These are phyloP conservation scores for Halichoerus grypus DNA, from an alignment of 2,113 vertebrate genomes.

Conservation along the genomic window DNA sequence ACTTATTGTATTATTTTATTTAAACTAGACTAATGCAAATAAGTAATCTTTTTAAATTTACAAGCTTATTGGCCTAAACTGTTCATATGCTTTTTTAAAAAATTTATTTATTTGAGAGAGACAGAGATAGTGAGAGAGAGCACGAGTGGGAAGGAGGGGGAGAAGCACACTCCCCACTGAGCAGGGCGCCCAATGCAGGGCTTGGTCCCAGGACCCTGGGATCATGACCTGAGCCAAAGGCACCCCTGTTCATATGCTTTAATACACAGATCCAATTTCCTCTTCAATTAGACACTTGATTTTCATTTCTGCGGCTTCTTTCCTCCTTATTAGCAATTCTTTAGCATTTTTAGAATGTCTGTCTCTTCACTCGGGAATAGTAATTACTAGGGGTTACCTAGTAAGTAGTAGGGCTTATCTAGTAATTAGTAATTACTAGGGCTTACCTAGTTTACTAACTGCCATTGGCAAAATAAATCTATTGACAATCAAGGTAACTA, in stretches of 20 bases:
- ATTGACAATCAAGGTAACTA: constrained; percentile 82
- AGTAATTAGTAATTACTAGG: constrained; percentile 44
- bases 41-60: not conserved
- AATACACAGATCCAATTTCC: not conserved
- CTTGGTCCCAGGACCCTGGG: not conserved
- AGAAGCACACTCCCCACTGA: no score
- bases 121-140: no score
- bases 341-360: constrained; percentile 18
- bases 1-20: constrained; percentile 1
- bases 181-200: no score
- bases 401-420: constrained; percentile 77
- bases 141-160: no score
- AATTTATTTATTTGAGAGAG: not conserved
- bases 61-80: not conserved
- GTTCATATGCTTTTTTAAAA: not conserved
- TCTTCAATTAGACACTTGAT: not conserved
- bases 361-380: not conserved
- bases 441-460: constrained; percentile 83
- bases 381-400: constrained; percentile 80
- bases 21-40: not conserved
- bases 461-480: constrained; percentile 81
- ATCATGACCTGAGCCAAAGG: not conserved
- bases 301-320: not conserved
- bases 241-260: not conserved
- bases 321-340: not conserved